Percentiles rank a stretch among this genome's conserved stretches.
phyloP scores from a whole-genome alignment of 2,888 invertebrate species.

The Drosophila diplacantha region DNA sequence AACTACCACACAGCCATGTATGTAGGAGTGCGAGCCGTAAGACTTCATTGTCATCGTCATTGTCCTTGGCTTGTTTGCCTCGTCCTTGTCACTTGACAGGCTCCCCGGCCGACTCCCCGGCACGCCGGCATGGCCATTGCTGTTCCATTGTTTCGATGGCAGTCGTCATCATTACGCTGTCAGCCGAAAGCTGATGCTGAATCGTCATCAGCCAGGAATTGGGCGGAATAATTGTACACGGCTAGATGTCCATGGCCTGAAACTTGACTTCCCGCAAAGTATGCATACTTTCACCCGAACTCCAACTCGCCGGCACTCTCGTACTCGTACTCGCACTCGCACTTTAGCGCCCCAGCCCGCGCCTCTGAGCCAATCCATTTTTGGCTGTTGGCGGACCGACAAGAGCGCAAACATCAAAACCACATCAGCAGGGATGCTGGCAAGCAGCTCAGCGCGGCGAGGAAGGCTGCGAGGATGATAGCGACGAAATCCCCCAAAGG shows the following conservation, averaged over 20 bases:
- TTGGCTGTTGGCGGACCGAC: slow-evolving; percentile 27
- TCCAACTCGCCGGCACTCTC: neutral
- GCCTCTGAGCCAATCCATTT: slow-evolving; percentile 32
- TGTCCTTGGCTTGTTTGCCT: slow-evolving; percentile 61
- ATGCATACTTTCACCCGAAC: slow-evolving; percentile 29
- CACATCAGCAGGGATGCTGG: slow-evolving; percentile 56
- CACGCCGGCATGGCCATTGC: slow-evolving; percentile 21
- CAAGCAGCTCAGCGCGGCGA: slow-evolving; percentile 32
- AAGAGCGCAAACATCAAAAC: slow-evolving; percentile 66
- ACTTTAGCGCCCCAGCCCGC: slow-evolving; percentile 9
- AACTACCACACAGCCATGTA: slow-evolving; percentile 8
- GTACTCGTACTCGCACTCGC: slow-evolving; percentile 20
- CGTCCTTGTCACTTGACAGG: slow-evolving; percentile 59
- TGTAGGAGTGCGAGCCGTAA: slow-evolving; percentile 36
- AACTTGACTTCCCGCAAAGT: slow-evolving; percentile 48
- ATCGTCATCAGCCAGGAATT: slow-evolving; percentile 54
- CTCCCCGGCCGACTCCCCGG: slow-evolving; percentile 42
- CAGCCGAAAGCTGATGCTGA: slow-evolving; percentile 39
- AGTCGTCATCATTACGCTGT: slow-evolving; percentile 63
- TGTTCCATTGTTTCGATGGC: slow-evolving; percentile 50
- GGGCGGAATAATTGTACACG: slow-evolving; percentile 33
- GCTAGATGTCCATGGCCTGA: slow-evolving; percentile 40
- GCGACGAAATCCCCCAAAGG: slow-evolving; percentile 64
- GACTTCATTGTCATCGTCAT: slow-evolving; percentile 56
- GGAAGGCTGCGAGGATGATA: slow-evolving; percentile 33